These are phyloP conservation scores for Polypterus bichir DNA, from an alignment of 2,113 vertebrate genomes.

Conservation along the genomic window DNA sequence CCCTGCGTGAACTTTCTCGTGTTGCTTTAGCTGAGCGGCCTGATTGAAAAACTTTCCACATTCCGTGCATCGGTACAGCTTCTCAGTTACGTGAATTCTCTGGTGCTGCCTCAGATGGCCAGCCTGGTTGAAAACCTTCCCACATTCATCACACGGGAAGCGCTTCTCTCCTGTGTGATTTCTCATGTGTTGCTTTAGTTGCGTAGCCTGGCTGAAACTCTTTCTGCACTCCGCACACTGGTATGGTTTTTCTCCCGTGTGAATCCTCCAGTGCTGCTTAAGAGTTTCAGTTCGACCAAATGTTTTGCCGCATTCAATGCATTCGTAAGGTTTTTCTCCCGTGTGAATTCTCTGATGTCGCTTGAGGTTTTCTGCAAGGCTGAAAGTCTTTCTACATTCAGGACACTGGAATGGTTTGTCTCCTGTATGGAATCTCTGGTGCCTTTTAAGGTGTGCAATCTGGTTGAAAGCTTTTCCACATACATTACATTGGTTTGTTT, in stretches of 20 bases:
- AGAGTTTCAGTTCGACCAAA: too few relatives aligned
- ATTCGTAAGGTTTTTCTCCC: too few relatives aligned
- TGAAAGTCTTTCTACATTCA: too few relatives aligned
- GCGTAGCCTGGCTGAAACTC: constrained; percentile 25
- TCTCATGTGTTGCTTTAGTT: constrained; percentile 4
- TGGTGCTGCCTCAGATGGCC: constrained; percentile 37
- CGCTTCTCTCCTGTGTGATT: constrained; percentile 38
- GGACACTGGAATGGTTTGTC: too few relatives aligned
- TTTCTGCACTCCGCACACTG: constrained; percentile 40
- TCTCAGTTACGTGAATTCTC: constrained; percentile 39
- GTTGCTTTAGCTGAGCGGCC: constrained; percentile 13
- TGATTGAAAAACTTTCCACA: constrained; percentile 26
- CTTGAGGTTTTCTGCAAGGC: too few relatives aligned
- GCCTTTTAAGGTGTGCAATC: too few relatives aligned
- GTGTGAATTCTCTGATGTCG: too few relatives aligned
- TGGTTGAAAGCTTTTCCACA: too few relatives aligned
- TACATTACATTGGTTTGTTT: too few relatives aligned
- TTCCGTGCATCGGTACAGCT: constrained; percentile 37
- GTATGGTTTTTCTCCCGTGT: constrained; percentile 10
- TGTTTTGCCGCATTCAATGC: too few relatives aligned
- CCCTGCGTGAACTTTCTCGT: neutral
- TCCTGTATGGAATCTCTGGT: too few relatives aligned
- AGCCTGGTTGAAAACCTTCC: constrained; percentile 36
- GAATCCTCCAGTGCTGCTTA: constrained; percentile 26
- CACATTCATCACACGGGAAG: constrained; percentile 35